Evolutionary conservation across 2,888 invertebrate species (phyloP).

Genomic region (Drosophila glabriapex): DNA sequence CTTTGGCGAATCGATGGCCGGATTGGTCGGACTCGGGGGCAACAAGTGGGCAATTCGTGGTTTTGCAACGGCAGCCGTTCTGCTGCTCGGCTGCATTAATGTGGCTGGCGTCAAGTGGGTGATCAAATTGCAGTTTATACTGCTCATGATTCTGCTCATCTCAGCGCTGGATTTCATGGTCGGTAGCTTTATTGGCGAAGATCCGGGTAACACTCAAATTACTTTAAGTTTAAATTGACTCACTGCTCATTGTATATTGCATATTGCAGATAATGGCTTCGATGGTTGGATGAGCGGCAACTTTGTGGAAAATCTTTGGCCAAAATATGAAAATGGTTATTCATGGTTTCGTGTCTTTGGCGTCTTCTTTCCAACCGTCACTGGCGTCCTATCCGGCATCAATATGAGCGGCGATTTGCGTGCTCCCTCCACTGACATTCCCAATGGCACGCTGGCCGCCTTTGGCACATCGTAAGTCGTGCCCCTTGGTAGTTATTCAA

Average conservation of each 20-base stretch:
- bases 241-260: not conserved
- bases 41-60: slow-evolving; percentile 93
- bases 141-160: slow-evolving; percentile 93
- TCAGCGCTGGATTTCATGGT: slow-evolving; percentile 97
- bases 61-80: slow-evolving; percentile 94
- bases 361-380: slow-evolving; percentile 98
- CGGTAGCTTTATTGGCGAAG: slow-evolving; percentile 93
- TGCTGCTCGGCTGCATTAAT: slow-evolving; percentile 95
- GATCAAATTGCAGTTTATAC: slow-evolving; percentile 95
- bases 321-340: slow-evolving; percentile 91
- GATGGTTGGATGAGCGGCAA: slow-evolving; percentile 94
- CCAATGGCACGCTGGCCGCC: slow-evolving; percentile 96
- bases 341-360: slow-evolving; percentile 98
- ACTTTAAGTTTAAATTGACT: not conserved
- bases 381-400: slow-evolving; percentile 98
- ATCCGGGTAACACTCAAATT: slow-evolving; percentile 86
- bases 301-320: slow-evolving; percentile 92
- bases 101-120: slow-evolving; percentile 99
- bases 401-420: slow-evolving; percentile 99
- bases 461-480: slow-evolving; percentile 92
- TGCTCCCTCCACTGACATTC: slow-evolving; percentile 96
- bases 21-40: slow-evolving; percentile 90
- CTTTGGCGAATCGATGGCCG: slow-evolving; percentile 98
- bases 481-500: not conserved
- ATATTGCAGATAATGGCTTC: slow-evolving; percentile 90